Percentiles rank a stretch among this genome's conserved stretches.
phyloP scores from a whole-genome alignment of 2,888 invertebrate species.

The Deilephila porcellus region DNA sequence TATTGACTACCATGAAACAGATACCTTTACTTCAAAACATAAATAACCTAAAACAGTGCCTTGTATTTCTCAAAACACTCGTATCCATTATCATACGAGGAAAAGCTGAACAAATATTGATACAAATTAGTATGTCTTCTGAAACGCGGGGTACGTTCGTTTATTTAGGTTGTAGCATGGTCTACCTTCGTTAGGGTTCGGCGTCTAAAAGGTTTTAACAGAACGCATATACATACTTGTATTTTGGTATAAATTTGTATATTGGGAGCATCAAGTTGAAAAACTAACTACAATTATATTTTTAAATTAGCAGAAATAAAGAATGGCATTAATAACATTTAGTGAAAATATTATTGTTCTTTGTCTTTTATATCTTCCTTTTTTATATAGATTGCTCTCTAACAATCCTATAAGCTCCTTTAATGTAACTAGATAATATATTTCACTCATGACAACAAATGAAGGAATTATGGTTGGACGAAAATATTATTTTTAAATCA shows the following conservation, averaged over 20 bases:
- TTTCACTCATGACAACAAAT: too few relatives aligned
- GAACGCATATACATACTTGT: background rate
- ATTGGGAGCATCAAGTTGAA: too few relatives aligned
- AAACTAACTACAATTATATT: too few relatives aligned
- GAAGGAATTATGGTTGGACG: too few relatives aligned
- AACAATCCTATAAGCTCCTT: too few relatives aligned
- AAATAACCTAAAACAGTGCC: background rate
- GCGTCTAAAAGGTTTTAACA: constrained; percentile 10
- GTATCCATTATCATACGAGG: constrained; percentile 35
- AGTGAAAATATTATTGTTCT: too few relatives aligned
- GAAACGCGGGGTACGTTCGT: constrained; percentile 39
- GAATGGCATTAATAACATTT: too few relatives aligned
- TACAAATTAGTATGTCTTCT: constrained; percentile 62
- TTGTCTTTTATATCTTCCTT: too few relatives aligned
- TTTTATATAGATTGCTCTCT: too few relatives aligned
- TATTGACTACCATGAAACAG: background rate
- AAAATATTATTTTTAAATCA: too few relatives aligned
- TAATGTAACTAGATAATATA: too few relatives aligned
- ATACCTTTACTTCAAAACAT: background rate
- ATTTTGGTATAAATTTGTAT: background rate
- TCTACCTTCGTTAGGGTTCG: constrained; percentile 46
- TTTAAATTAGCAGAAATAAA: too few relatives aligned
- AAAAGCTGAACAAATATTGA: constrained; percentile 67
- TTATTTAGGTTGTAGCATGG: constrained; percentile 45
- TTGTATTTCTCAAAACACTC: constrained; percentile 8